phyloP scores from a whole-genome alignment of 2,888 invertebrate species.

The Scelioninae gen. 2 region DNA sequence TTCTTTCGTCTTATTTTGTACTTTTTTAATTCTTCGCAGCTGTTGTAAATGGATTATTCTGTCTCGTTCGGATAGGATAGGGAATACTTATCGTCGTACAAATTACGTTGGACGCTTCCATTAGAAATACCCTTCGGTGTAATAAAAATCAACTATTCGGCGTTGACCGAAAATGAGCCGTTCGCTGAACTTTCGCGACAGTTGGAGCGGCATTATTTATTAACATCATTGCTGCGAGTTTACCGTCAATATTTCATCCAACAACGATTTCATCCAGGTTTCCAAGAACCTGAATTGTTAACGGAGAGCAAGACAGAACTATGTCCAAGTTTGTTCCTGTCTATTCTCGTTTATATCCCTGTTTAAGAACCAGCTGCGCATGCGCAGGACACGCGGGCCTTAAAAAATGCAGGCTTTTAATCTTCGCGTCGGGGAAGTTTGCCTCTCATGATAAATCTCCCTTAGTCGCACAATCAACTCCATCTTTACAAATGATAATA shows the following conservation, averaged over 20 bases:
- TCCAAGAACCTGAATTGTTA: slow-evolving; percentile 44
- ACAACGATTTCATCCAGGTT: no score
- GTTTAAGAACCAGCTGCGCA: slow-evolving; percentile 27
- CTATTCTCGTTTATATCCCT: slow-evolving; percentile 27
- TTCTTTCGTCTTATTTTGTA: background rate
- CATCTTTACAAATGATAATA: slow-evolving; percentile 26
- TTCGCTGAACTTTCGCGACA: no score
- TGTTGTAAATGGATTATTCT: background rate
- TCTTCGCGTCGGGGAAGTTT: slow-evolving; percentile 24
- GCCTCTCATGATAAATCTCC: slow-evolving; percentile 15
- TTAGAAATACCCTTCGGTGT: no score
- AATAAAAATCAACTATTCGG: no score
- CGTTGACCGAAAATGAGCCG: no score
- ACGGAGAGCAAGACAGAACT: slow-evolving; percentile 28
- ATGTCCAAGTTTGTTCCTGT: slow-evolving; percentile 25
- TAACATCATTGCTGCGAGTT: no score
- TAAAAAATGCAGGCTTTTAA: slow-evolving; percentile 50
- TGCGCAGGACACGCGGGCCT: slow-evolving; percentile 11
- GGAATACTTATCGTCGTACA: no score
- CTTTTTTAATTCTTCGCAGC: background rate
- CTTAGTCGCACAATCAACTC: slow-evolving; percentile 22
- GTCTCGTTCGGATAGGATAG: no score
- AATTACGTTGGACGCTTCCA: no score
- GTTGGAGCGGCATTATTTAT: no score
- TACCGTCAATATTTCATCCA: slow-evolving; percentile 21